phyloP scores from a whole-genome alignment of 2,113 vertebrate species.

The Mola mola region DNA sequence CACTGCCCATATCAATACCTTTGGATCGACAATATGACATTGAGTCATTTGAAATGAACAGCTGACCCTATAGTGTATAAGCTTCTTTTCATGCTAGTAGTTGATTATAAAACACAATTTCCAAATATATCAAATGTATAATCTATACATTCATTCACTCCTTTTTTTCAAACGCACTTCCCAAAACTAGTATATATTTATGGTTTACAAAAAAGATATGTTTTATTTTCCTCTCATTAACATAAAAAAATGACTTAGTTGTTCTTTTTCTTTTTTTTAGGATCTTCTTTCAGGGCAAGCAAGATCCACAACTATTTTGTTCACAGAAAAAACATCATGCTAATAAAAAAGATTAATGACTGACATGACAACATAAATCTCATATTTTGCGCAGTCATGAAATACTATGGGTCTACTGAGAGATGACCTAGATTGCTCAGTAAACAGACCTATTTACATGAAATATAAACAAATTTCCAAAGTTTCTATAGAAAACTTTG shows the following conservation, averaged over 20 bases:
- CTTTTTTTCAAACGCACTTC: not conserved
- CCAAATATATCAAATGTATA: not conserved
- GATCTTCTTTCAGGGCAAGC: not conserved
- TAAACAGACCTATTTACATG: constrained; percentile 31
- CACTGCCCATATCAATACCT: too few species aligned
- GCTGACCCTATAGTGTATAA: constrained; percentile 1
- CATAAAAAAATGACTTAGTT: not conserved
- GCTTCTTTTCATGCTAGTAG: not conserved
- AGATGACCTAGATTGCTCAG: constrained; percentile 45
- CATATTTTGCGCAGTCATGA: not conserved
- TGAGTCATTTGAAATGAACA: too few species aligned
- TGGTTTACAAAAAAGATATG: constrained; percentile 2
- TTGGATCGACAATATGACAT: too few species aligned
- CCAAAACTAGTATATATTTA: not conserved
- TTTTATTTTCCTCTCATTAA: constrained; percentile 1
- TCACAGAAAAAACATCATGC: not conserved
- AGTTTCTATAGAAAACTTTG: constrained; percentile 5
- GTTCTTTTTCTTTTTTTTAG: not conserved
- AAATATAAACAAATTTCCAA: constrained; percentile 17
- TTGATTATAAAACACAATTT: not conserved
- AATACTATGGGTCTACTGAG: constrained; percentile 7
- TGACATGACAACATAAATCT: not conserved
- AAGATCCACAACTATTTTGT: too few species aligned
- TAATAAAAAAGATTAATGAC: too few species aligned
- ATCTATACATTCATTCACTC: not conserved